Evolutionary conservation across 1,140 invertebrate species (phyloP).

Genomic region (Latrodectus geometricus): DNA sequence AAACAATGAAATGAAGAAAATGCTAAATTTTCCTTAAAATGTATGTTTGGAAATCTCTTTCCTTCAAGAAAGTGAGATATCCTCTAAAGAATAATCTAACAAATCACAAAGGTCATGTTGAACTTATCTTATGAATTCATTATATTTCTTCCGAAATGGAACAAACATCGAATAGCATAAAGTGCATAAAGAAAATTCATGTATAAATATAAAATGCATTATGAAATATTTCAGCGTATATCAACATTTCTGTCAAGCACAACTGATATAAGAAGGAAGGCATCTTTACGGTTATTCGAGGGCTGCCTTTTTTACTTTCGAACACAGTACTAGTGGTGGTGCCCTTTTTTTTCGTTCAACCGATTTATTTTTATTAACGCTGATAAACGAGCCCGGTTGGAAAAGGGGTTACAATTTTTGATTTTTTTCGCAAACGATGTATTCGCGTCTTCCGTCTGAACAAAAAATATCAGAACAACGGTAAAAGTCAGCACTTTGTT

Average conservation of each 20-base stretch:
- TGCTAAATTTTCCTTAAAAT: no score
- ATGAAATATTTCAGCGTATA: slow-evolving; percentile 30
- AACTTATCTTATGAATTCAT: not conserved
- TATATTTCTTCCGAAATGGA: not conserved
- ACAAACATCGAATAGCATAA: not conserved
- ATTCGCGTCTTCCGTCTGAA: not conserved
- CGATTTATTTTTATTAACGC: slow-evolving; percentile 33
- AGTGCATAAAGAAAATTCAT: not conserved
- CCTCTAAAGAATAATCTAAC: no score
- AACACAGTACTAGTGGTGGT: not conserved
- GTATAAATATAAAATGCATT: slow-evolving; percentile 26
- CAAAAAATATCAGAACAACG: not conserved
- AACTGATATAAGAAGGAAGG: slow-evolving; percentile 18
- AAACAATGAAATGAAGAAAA: no score
- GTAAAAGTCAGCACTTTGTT: not conserved
- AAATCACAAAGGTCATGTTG: no score
- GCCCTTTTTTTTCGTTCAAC: not conserved
- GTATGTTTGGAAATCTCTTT: no score
- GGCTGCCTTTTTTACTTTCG: not conserved
- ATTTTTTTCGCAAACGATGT: not conserved
- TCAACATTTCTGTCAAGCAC: slow-evolving; percentile 19
- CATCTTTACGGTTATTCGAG: slow-evolving; percentile 22
- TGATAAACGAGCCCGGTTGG: slow-evolving; percentile 18
- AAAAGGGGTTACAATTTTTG: slow-evolving; percentile 8
- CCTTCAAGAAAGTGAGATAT: no score